Conservation (phyloP, 2,113 vertebrate genomes). For the Oryzias javanicus region DNA sequence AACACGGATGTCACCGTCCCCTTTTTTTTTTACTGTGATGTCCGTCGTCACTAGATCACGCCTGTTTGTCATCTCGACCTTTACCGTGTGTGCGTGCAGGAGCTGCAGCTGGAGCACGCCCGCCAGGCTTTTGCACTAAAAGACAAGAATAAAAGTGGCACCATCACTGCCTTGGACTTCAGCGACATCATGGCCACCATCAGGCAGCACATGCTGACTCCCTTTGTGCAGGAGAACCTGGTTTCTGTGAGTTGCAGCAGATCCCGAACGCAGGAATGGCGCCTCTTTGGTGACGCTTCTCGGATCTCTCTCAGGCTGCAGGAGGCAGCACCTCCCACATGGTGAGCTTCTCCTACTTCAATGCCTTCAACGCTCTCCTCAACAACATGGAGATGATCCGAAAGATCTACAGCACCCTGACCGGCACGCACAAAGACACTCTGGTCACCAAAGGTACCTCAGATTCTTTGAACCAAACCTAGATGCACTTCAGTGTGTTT, state of each 20-base stretch:
- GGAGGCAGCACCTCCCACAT: constrained; percentile 92
- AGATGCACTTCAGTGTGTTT: constrained; percentile 23
- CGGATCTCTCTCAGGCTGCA: constrained; percentile 80
- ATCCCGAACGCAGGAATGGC: background rate
- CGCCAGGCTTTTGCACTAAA: constrained; percentile 94
- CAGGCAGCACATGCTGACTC: constrained; percentile 93
- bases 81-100: constrained; percentile 71
- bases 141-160: constrained; percentile 91
- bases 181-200: constrained; percentile 97
- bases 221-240: constrained; percentile 96
- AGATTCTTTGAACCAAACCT: constrained; percentile 1
- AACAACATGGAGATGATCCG: constrained; percentile 98
- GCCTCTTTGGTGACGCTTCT: constrained; percentile 14
- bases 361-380: constrained; percentile 94
- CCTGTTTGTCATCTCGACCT: constrained; percentile 39
- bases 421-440: constrained; percentile 85
- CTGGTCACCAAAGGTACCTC: constrained; percentile 93
- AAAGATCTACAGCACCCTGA: constrained; percentile 95
- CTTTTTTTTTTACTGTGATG: constrained; percentile 30
- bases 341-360: constrained; percentile 99
- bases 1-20: constrained; percentile 38
- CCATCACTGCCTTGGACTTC: constrained; percentile 94
- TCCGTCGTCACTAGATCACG: constrained; percentile 33
- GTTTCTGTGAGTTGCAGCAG: constrained; percentile 87
- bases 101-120: constrained; percentile 93